Conservation (phyloP, 2,113 vertebrate species). For the Numida meleagris region DNA sequence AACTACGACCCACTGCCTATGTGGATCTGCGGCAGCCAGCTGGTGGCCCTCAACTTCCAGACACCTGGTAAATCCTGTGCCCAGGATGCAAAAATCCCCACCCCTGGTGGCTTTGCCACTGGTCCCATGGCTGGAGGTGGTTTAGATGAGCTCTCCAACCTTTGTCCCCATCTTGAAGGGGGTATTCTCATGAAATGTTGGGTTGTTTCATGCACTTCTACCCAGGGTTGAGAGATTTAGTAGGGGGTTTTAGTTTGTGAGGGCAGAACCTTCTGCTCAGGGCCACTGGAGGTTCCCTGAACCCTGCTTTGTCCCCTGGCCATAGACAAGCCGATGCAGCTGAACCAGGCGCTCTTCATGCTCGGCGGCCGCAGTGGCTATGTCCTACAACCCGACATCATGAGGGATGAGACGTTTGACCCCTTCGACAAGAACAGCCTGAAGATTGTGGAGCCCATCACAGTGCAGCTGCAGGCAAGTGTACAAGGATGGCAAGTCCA, state of each 20-base stretch:
- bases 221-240: not conserved
- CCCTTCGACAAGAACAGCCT: conserved; percentile 93
- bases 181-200: not conserved
- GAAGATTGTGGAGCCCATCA: conserved; percentile 87
- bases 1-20: conserved; percentile 97
- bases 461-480: conserved; percentile 84
- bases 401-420: conserved; percentile 93
- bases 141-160: not conserved
- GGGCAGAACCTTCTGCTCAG: not conserved
- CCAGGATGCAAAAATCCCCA: not conserved
- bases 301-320: not conserved
- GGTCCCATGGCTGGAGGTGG: not conserved
- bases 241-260: not conserved
- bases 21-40: conserved; percentile 98
- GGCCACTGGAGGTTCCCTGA: fast-evolving
- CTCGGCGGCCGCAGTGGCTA: conserved; percentile 91
- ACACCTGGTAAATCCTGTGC: conserved; percentile 84
- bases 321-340: conserved; percentile 98
- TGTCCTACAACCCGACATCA: conserved; percentile 91
- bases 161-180: not conserved
- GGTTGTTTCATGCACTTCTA: not conserved
- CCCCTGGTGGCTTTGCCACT: fast-evolving
- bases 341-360: conserved; percentile 98
- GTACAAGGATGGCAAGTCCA: not conserved
- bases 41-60: conserved; percentile 98